A percentile compares a stretch with the other conserved stretches of the same genome.
Conservation (phyloP, 2,113 vertebrate genomes). For the Circaetus gallicus region DNA sequence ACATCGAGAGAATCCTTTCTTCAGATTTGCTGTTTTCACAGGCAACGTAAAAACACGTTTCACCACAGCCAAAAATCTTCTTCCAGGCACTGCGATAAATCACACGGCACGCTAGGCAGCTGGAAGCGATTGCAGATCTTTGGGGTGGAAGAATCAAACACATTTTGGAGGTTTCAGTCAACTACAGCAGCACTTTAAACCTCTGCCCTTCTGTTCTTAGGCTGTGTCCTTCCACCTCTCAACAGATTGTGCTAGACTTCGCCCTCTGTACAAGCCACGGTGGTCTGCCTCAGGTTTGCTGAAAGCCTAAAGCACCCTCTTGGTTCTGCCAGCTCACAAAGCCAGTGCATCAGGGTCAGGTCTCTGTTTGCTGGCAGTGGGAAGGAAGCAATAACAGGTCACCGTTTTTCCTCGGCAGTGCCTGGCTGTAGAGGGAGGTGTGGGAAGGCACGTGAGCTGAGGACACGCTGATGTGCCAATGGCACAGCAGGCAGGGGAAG, state of each 20-base stretch:
- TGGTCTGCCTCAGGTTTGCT: not conserved
- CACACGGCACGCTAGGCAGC: not conserved
- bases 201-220: not conserved
- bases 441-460: not conserved
- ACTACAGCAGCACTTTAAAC: constrained; percentile 2
- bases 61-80: constrained; percentile 25
- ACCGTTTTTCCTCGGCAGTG: fast-evolving
- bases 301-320: not conserved
- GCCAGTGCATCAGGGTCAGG: fast-evolving
- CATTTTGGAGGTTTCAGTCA: not conserved
- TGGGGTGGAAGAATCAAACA: not conserved
- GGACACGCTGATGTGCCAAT: not conserved
- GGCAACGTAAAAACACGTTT: not conserved
- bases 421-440: not conserved
- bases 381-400: not conserved
- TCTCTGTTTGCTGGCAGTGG: not conserved
- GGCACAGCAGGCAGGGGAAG: not conserved
- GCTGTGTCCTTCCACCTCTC: not conserved
- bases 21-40: constrained; percentile 31
- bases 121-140: constrained; percentile 21
- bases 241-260: not conserved
- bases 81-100: constrained; percentile 32
- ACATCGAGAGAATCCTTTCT: not conserved
- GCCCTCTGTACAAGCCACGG: not conserved
- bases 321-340: not conserved